Base-by-base conservation (phyloP, 2,888 invertebrate genomes). In the Drosophila nr. fundita region DNA sequence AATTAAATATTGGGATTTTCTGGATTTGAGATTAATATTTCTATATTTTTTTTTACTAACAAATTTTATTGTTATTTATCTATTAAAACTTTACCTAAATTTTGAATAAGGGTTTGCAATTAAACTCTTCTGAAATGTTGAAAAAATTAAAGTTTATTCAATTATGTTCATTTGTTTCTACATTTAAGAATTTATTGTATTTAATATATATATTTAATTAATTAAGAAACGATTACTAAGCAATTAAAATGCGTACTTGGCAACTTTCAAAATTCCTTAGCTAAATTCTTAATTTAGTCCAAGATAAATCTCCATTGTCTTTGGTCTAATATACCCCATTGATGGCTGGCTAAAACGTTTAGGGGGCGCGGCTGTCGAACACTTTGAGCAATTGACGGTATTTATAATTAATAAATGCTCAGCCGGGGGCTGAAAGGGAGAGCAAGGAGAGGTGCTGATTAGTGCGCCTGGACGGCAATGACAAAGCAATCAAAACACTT, bases 401-500 rank as follows among this genome's bases (percentile, higher is more conserved):
- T 88, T 90, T 90, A 90, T 85, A 87, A 87, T 90, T 87, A 87
- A 86, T 90, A 87, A 86, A 80, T 78, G 76, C 74, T 68, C 57
- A 11, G 54, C 15, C 11, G 1, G 32, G 1, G 34, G 36, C 8
- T 10, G 18, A 15, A 15, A 18, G 36, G 27, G n/a, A n/a, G 32
- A 7, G 30, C 3, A n/a, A 42, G 48, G 66, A 45, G 68, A 49
- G 67, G 62, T 52, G 72, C 67, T 85, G 84, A 89, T 84, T 84
- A 84, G 87, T 69, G 76, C 60, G 62, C 61, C 50, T 74, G 60
- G 34, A 38, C 24, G 50, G 66, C 81, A 78, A 90, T 78, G 86
- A 90, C 86, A 87, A 87, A 88, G 90, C 90, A 87, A 90, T 86
- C 86, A 85, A 87, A 85, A 85, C 86, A 82, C 90, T 86, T 89